phyloP scores from a whole-genome alignment of 1,140 invertebrate species.

The Dysdera silvatica region DNA sequence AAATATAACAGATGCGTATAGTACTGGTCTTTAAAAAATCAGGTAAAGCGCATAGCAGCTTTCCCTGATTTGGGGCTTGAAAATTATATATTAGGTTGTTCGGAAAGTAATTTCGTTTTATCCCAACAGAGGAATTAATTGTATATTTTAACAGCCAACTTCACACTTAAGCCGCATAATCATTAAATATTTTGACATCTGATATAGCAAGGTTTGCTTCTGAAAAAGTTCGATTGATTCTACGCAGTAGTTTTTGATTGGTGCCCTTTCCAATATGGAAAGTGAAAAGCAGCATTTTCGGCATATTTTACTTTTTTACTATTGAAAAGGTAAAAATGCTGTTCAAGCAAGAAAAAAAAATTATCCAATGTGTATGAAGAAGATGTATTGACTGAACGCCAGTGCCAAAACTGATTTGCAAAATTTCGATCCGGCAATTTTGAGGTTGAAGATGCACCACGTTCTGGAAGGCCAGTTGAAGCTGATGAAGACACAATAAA shows the following conservation, averaged over 20 bases:
- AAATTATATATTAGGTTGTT: too few species aligned
- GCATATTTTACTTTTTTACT: neutral
- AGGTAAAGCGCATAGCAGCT: too few species aligned
- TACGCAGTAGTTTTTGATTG: neutral
- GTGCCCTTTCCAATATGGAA: neutral
- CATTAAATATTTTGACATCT: neutral
- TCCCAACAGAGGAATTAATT: neutral
- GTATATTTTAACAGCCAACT: neutral
- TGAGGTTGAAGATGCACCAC: neutral
- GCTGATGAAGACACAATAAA: slow-evolving; percentile 1
- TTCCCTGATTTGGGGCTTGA: too few species aligned
- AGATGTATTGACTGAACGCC: too few species aligned
- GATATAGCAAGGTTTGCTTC: neutral
- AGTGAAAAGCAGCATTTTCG: neutral
- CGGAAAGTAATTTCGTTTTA: too few species aligned
- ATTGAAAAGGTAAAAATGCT: neutral
- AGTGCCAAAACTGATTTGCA: neutral
- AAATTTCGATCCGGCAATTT: neutral
- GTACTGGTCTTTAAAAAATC: too few species aligned
- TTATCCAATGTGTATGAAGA: neutral
- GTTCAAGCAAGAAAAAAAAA: neutral
- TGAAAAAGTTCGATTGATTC: neutral
- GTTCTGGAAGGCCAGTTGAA: neutral
- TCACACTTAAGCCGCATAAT: neutral
- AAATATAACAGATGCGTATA: too few species aligned